Conservation (phyloP, 2,113 vertebrate genomes). For the Corythaixoides concolor region DNA sequence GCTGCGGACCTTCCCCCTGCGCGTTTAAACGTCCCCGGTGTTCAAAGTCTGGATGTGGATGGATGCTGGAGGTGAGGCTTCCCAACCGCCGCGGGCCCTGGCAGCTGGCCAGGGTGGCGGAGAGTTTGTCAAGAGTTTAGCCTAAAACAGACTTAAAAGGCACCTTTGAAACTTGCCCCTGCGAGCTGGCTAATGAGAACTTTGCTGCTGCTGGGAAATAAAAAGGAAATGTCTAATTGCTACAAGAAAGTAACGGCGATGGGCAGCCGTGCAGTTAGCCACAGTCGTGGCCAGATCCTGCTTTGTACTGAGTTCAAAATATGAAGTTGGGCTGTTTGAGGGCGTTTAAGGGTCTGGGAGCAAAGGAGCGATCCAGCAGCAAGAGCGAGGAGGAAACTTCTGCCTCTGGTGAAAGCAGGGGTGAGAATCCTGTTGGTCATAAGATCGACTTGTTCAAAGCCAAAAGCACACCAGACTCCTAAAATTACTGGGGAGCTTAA, state of each 20-base stretch:
- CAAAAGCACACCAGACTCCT: not conserved
- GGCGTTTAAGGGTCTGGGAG: not conserved
- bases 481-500: not conserved
- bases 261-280: rapidly evolving
- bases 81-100: not conserved
- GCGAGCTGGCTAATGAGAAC: not conserved
- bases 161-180: not conserved
- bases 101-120: rapidly evolving
- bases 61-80: not conserved
- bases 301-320: not conserved
- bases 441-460: not conserved
- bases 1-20: not conserved
- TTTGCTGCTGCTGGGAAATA: not conserved
- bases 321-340: not conserved
- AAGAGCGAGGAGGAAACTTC: not conserved
- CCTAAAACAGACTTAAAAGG: constrained; percentile 20
- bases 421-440: not conserved
- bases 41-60: not conserved
- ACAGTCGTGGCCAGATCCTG: not conserved
- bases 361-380: not conserved
- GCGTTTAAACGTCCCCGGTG: rapidly evolving
- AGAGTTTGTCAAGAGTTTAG: not conserved
- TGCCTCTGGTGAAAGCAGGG: rapidly evolving
- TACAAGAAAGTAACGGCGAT: not conserved
- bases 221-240: not conserved